Evolutionary conservation across 2,888 invertebrate genomes (phyloP).

Genomic region (Endotricha flammealis): DNA sequence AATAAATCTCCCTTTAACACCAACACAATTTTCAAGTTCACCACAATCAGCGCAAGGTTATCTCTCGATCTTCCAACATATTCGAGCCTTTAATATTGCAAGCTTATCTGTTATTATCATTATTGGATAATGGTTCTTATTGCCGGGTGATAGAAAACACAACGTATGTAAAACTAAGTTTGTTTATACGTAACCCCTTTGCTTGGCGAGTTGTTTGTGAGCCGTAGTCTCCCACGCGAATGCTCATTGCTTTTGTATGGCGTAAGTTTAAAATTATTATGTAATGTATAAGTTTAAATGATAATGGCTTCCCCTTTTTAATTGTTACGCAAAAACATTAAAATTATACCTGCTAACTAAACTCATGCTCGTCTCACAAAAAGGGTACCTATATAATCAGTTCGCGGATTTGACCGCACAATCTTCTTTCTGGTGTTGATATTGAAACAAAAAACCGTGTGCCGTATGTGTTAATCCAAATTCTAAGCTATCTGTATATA

Average conservation of each 20-base stretch:
- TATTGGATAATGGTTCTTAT: conserved; percentile 25
- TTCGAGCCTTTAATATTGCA: conserved; percentile 43
- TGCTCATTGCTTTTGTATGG: conserved; percentile 57
- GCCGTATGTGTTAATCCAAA: no score
- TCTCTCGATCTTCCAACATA: conserved; percentile 53
- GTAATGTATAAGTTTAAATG: conserved; percentile 4
- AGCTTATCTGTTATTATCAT: conserved; percentile 12
- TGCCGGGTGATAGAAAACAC: conserved; percentile 22
- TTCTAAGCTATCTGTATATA: no score
- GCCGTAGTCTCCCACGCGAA: conserved; percentile 52
- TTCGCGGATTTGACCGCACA: no score
- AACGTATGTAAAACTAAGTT: conserved; percentile 24
- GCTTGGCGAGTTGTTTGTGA: conserved; percentile 55
- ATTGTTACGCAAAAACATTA: no score
- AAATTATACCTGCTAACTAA: no score
- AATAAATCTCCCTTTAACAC: conserved; percentile 47
- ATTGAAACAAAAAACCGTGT: no score
- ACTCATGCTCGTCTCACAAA: no score
- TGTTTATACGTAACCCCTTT: conserved; percentile 42
- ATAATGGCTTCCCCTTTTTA: no score
- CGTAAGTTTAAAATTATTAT: conserved; percentile 28
- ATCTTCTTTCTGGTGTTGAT: no score
- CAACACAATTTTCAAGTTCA: conserved; percentile 56
- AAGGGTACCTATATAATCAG: no score
- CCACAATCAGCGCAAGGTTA: conserved; percentile 47